These are phyloP conservation scores for Venusia cambrica DNA, from an alignment of 2,888 invertebrate genomes.

Conservation along the genomic window DNA sequence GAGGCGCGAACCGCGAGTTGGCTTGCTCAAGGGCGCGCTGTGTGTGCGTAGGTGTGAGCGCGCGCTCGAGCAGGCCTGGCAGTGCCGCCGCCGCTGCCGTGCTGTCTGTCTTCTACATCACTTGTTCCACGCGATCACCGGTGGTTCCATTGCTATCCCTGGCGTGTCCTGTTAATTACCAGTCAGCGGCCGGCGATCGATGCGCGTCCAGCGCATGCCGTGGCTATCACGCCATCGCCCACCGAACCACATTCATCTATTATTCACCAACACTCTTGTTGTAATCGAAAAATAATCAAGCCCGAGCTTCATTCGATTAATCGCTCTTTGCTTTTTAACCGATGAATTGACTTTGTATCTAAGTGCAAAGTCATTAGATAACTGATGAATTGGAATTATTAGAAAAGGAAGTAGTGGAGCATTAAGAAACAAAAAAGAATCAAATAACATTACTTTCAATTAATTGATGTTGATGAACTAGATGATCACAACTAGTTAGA, in stretches of 20 bases:
- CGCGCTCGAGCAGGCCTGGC: slow-evolving; percentile 46
- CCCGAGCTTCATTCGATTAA: slow-evolving; percentile 60
- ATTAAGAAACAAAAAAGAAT: no score
- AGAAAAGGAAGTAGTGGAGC: slow-evolving; percentile 10
- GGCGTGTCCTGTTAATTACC: slow-evolving; percentile 43
- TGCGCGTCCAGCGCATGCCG: slow-evolving; percentile 39
- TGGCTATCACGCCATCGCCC: slow-evolving; percentile 47
- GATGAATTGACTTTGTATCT: slow-evolving; percentile 39
- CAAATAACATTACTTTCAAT: no score
- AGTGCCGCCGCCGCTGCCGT: slow-evolving; percentile 40
- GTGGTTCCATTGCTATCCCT: slow-evolving; percentile 22
- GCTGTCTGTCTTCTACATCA: slow-evolving; percentile 35
- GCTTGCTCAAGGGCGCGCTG: slow-evolving; percentile 52
- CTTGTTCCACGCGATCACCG: slow-evolving; percentile 6
- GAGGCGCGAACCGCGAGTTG: slow-evolving; percentile 33
- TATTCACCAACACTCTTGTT: slow-evolving; percentile 55
- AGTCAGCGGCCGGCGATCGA: slow-evolving; percentile 44
- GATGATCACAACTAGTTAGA: no score
- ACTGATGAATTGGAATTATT: slow-evolving; percentile 13
- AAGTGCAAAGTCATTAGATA: slow-evolving; percentile 34
- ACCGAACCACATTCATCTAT: slow-evolving; percentile 49
- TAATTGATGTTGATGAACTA: no score
- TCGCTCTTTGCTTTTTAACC: slow-evolving; percentile 54
- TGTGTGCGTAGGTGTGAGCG: slow-evolving; percentile 68
- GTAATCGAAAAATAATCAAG: slow-evolving; percentile 61